phyloP scores from a whole-genome alignment of 2,113 vertebrate genomes.

The Jaculus jaculus region DNA sequence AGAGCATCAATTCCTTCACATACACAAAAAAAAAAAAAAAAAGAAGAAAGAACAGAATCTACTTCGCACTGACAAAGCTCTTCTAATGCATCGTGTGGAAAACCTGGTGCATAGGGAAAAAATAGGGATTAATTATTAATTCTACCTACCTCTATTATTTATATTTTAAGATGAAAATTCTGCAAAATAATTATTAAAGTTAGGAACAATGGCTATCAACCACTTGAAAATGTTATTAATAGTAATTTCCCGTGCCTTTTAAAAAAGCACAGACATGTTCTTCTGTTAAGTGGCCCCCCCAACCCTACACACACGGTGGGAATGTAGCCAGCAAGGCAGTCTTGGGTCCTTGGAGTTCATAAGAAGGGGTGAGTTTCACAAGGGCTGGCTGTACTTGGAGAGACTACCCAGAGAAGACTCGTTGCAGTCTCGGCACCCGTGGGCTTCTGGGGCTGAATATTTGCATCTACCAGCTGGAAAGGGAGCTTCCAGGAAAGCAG shows the following conservation, averaged over 20 bases:
- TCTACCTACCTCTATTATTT: not conserved
- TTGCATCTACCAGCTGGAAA: no score
- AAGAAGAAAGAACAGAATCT: not conserved
- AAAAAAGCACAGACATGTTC: conserved; percentile 1
- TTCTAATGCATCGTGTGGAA: not conserved
- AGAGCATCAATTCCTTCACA: not conserved
- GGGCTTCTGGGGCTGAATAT: no score
- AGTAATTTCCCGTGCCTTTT: not conserved
- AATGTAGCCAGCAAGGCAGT: not conserved
- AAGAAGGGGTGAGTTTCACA: not conserved
- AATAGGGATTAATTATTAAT: not conserved
- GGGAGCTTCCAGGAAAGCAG: no score
- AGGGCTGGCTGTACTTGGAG: not conserved
- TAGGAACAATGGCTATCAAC: not conserved
- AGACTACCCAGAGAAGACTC: not conserved
- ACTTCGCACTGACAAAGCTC: not conserved
- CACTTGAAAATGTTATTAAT: not conserved
- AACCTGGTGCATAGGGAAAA: conserved; percentile 3
- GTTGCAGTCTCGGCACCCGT: not conserved
- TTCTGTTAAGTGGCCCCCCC: not conserved
- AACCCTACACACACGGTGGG: not conserved
- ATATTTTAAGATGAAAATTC: not conserved
- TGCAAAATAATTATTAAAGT: not conserved
- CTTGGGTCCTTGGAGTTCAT: not conserved
- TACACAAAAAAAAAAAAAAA: no score